These are phyloP conservation scores for Halcyon malimbica DNA, from an alignment of 2,113 vertebrate species.

Conservation along the genomic window DNA sequence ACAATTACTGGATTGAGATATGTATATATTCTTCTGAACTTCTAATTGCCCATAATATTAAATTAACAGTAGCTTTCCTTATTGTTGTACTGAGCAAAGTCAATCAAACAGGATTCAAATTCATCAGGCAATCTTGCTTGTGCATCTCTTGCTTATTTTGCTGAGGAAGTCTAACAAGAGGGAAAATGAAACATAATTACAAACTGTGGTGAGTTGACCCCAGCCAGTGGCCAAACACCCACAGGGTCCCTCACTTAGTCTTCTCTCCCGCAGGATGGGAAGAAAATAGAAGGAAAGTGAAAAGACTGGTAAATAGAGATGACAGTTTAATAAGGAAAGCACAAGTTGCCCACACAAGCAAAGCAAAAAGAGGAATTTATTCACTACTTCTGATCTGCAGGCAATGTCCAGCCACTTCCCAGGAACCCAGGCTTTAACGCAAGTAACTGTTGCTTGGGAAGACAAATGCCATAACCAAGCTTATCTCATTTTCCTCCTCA, in stretches of 20 bases:
- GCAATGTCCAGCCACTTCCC: not conserved
- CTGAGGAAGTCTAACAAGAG: not conserved
- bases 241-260: not conserved
- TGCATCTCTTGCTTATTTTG: not conserved
- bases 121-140: not conserved
- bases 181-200: not conserved
- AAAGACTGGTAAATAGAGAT: not conserved
- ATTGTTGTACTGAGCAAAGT: not conserved
- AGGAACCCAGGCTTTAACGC: not conserved
- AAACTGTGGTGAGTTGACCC: too few species aligned
- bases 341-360: not conserved
- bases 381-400: not conserved
- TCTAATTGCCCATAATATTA: not conserved
- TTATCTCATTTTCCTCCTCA: not conserved
- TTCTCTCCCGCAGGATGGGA: not conserved
- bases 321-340: not conserved
- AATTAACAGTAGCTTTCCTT: not conserved
- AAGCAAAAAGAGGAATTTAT: not conserved
- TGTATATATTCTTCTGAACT: not conserved
- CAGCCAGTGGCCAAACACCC: not conserved
- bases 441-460: not conserved
- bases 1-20: too few species aligned
- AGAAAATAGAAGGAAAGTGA: not conserved
- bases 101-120: not conserved
- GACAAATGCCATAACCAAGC: not conserved